A percentile compares a stretch with the other conserved stretches of the same genome.
These are phyloP conservation scores for Notarius lentiginosus DNA, from an alignment of 2,113 vertebrate species.

Conservation along the genomic window DNA sequence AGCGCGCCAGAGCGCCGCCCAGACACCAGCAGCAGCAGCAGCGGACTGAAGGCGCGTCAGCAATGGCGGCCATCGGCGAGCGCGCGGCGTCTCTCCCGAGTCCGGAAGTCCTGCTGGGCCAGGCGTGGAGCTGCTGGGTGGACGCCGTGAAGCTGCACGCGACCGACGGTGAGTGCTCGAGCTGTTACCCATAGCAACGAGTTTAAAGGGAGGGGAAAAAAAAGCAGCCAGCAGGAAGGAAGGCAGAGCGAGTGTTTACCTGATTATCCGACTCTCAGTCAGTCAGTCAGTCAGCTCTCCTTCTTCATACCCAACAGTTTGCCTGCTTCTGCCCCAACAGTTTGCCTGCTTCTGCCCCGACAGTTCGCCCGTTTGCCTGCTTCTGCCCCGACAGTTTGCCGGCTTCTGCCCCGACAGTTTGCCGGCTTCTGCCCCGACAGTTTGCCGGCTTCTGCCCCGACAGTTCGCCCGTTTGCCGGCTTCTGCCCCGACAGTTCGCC, in stretches of 20 bases:
- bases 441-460: background rate
- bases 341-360: background rate
- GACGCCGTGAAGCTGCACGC: constrained; percentile 91
- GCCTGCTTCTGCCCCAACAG: background rate
- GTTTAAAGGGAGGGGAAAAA: background rate
- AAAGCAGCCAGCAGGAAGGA: background rate
- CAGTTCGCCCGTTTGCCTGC: background rate
- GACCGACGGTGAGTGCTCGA: constrained; percentile 86
- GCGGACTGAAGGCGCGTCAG: constrained; percentile 83
- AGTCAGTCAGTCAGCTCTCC: background rate
- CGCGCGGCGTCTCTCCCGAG: constrained; percentile 92
- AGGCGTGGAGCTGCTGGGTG: constrained; percentile 94
- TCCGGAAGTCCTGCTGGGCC: constrained; percentile 93
- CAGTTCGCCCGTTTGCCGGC: background rate
- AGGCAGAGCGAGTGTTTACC: constrained; percentile 15
- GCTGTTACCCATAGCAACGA: constrained; percentile 12
- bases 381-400: background rate
- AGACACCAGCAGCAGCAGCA: constrained; percentile 80
- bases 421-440: no score
- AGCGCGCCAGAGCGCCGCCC: constrained; percentile 85
- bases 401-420: background rate
- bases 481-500: background rate
- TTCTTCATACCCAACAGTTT: background rate
- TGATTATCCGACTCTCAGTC: background rate
- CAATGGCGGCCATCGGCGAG: constrained; percentile 93